Conservation (phyloP, 2,888 invertebrate genomes). For the Latrodectus hesperus region DNA sequence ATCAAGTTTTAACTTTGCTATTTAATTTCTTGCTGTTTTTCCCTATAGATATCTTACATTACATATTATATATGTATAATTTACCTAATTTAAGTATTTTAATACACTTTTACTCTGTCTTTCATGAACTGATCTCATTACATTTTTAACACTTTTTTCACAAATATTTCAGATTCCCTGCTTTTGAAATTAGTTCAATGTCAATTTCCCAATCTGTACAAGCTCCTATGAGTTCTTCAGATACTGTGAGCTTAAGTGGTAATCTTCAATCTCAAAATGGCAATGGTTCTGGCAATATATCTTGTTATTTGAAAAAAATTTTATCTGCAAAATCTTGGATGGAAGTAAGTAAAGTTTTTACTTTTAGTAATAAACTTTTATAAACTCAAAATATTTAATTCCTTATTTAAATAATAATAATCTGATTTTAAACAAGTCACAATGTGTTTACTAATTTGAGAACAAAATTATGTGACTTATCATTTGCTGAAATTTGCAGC, state of each 20-base stretch:
- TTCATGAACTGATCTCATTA: not conserved
- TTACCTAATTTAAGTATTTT: not conserved
- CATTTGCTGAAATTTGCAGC: not conserved
- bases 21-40: not conserved
- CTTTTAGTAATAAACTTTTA: not conserved
- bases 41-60: not conserved
- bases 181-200: conserved; percentile 93
- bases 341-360: conserved; percentile 78
- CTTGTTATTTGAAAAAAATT: conserved; percentile 84
- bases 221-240: conserved; percentile 89
- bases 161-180: conserved; percentile 79
- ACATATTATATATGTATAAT: no score
- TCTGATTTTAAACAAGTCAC: no score
- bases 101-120: not conserved
- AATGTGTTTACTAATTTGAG: not conserved
- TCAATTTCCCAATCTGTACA: conserved; percentile 94
- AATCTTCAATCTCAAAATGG: conserved; percentile 84
- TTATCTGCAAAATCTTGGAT: conserved; percentile 90
- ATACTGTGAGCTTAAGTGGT: conserved; percentile 86
- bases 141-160: not conserved
- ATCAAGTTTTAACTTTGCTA: no score
- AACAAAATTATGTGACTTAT: not conserved
- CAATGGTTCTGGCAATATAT: conserved; percentile 85
- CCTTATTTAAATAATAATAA: no score
- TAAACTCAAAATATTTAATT: not conserved